A percentile compares a stretch with the other conserved stretches of the same genome.
Evolutionary conservation across 23 tunicate genomes (phyloP).

Genomic region (Trididemnum nubilum): DNA sequence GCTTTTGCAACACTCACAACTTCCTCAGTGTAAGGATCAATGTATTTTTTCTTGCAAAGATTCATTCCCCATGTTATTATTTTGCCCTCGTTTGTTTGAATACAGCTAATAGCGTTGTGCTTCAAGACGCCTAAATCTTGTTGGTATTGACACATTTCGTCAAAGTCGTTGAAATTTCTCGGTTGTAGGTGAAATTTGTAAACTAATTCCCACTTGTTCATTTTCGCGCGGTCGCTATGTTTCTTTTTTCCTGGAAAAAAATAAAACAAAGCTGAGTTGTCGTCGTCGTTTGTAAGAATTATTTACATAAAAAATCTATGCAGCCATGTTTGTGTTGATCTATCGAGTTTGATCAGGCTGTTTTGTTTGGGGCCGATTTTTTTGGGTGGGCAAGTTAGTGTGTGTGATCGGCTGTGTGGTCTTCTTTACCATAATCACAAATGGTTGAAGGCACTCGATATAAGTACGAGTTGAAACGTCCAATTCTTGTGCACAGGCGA

Average conservation of each 20-base stretch:
- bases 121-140: conserved; percentile 41
- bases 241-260: conserved; percentile 4
- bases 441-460: too few relatives aligned
- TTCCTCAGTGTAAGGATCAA: conserved; percentile 44
- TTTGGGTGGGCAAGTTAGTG: too few relatives aligned
- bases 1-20: not conserved
- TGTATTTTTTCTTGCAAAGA: conserved; percentile 9
- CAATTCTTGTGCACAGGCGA: too few relatives aligned
- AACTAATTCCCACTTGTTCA: not conserved
- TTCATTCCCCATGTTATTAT: conserved; percentile 3
- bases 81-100: conserved; percentile 4
- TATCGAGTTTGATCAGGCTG: not conserved
- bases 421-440: too few relatives aligned
- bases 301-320: not conserved
- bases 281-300: too few relatives aligned
- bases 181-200: conserved; percentile 28
- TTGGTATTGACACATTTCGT: conserved; percentile 32
- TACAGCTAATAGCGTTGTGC: conserved; percentile 20
- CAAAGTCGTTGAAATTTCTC: conserved; percentile 8
- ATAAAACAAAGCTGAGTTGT: not conserved
- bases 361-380: too few relatives aligned
- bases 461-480: too few relatives aligned
- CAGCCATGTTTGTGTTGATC: not conserved
- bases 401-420: too few relatives aligned
- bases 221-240: not conserved